phyloP scores from a whole-genome alignment of 2,888 invertebrate species.

The Villa cingulata region DNA sequence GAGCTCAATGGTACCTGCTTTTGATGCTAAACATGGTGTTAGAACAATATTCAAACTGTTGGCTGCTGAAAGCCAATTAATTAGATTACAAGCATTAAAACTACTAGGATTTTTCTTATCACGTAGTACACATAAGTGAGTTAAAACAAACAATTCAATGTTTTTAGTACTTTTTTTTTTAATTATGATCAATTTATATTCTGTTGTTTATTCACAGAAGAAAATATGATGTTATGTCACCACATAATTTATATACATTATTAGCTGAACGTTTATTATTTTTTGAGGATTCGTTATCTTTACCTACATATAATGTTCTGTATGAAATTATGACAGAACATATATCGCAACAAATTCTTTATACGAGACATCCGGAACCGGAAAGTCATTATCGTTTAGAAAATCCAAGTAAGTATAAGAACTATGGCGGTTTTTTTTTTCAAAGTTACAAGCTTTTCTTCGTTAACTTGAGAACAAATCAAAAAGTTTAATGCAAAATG shows the following conservation, averaged over 20 bases:
- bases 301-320: slow-evolving; percentile 95
- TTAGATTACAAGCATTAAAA: slow-evolving; percentile 90
- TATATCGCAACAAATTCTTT: slow-evolving; percentile 87
- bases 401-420: slow-evolving; percentile 88
- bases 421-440: no score
- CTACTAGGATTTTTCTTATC: slow-evolving; percentile 95
- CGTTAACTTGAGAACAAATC: no score
- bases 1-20: slow-evolving; percentile 97
- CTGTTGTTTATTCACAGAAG: slow-evolving; percentile 44
- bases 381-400: slow-evolving; percentile 89
- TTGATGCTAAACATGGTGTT: slow-evolving; percentile 94
- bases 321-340: slow-evolving; percentile 98
- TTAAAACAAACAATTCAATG: slow-evolving; percentile 12
- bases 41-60: slow-evolving; percentile 93
- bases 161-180: background rate
- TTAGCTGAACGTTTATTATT: slow-evolving; percentile 83
- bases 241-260: slow-evolving; percentile 94
- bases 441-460: no score
- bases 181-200: slow-evolving; percentile 1
- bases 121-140: slow-evolving; percentile 93
- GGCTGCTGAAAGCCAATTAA: slow-evolving; percentile 89
- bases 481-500: no score
- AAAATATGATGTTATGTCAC: slow-evolving; percentile 98
- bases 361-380: slow-evolving; percentile 87
- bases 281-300: slow-evolving; percentile 76